These are phyloP conservation scores for Coptodon bakossiorum DNA, from an alignment of 2,113 vertebrate species.

Conservation along the genomic window DNA sequence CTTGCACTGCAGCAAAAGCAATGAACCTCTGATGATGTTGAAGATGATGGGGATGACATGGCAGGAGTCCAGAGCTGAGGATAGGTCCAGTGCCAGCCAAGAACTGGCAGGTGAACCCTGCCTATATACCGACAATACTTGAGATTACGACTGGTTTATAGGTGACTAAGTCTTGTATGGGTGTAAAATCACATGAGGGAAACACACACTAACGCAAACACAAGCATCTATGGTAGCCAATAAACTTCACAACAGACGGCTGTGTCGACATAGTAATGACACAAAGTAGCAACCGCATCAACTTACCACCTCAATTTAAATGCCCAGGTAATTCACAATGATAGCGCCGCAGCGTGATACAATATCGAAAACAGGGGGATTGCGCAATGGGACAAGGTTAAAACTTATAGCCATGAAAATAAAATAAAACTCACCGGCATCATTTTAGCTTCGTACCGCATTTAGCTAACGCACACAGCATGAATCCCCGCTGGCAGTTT, in stretches of 20 bases:
- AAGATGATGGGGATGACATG: conserved; percentile 27
- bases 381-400: neutral
- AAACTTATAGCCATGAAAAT: neutral
- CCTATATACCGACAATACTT: neutral
- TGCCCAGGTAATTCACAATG: conserved; percentile 3
- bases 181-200: neutral
- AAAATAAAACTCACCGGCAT: conserved; percentile 85
- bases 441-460: conserved; percentile 91
- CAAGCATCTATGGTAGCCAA: neutral
- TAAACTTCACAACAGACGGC: neutral
- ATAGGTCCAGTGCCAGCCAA: conserved; percentile 3
- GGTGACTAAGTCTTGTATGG: neutral
- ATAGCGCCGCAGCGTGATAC: neutral
- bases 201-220: neutral
- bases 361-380: neutral
- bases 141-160: neutral
- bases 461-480: conserved; percentile 63
- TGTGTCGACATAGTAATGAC: neutral
- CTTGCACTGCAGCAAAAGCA: conserved; percentile 43
- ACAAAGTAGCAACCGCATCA: neutral
- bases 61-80: conserved; percentile 27
- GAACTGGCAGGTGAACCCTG: conserved; percentile 11
- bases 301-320: conserved; percentile 48
- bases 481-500: conserved; percentile 53
- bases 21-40: conserved; percentile 16